phyloP scores from a whole-genome alignment of 92 coral and sea anemone genomes.

The Montipora capitata region DNA sequence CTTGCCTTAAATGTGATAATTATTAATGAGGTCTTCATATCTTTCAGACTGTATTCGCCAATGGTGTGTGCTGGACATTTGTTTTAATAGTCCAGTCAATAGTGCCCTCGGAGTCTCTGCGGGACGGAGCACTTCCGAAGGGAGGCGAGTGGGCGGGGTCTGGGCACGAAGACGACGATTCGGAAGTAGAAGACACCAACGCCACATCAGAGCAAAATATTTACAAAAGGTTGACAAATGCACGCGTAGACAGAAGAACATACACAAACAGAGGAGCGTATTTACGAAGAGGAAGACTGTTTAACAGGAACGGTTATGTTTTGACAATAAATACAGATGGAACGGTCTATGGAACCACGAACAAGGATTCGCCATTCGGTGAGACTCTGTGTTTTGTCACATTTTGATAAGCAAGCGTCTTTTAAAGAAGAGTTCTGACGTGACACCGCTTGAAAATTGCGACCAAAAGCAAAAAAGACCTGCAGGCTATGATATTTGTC shows the following conservation, averaged over 20 bases:
- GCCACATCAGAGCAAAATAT: constrained; percentile 42
- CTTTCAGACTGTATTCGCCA: constrained; percentile 30
- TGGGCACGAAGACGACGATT: constrained; percentile 28
- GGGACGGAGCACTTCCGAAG: constrained; percentile 35
- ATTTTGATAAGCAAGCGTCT: too few species aligned
- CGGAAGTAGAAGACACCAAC: constrained; percentile 19
- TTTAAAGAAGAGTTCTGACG: too few species aligned
- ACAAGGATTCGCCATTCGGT: constrained; percentile 70
- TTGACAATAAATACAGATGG: constrained; percentile 78
- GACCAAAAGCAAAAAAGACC: too few species aligned
- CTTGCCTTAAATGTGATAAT: neutral
- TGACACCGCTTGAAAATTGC: too few species aligned
- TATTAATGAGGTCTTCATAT: neutral
- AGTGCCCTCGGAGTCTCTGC: constrained; percentile 21
- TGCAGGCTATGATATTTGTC: too few species aligned
- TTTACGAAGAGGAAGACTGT: constrained; percentile 58
- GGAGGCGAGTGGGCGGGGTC: constrained; percentile 38
- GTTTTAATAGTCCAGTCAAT: neutral
- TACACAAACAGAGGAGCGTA: constrained; percentile 44
- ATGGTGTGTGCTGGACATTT: constrained; percentile 39
- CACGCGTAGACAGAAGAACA: neutral
- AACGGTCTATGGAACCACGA: constrained; percentile 73
- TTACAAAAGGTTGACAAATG: constrained; percentile 36
- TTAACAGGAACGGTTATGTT: constrained; percentile 65
- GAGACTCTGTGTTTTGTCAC: constrained; percentile 16